Base-by-base conservation (phyloP, 2,113 vertebrate species). In the Mustela nigripes region DNA sequence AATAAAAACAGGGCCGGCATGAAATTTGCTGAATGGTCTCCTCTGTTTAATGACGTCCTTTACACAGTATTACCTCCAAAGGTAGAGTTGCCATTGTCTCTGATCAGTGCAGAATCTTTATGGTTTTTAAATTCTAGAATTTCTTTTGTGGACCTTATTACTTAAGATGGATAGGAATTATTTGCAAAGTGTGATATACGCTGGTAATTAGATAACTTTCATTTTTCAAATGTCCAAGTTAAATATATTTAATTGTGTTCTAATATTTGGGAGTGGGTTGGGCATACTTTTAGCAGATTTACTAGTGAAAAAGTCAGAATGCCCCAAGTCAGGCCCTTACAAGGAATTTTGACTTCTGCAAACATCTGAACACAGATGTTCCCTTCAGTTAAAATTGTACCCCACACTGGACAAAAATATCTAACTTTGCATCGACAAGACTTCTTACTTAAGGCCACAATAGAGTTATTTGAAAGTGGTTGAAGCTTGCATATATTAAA, bases 1-100 rank as follows among this genome's bases (percentile, higher is more conserved):
- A 89, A 84, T 97, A 36, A 76, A 97, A 97, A 97, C 83, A 89
- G 92, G 91, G 58, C 78, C 48, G 73, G 95, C 31, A 65, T 58
- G 80, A 89, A 91, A 95, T 73, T 94, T 97, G 48, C 65, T n/a
- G 58, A 36, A 58, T 58, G 58, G 42, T 91, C 50, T 93, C 11
- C 0, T 97, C 71, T 95, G 7, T 89, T 90, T 90, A 95, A 91
- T 48, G 56, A 91, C 60, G 69, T 65, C 0, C 0, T 69, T 97
- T 95, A 58, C 78, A 89, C 95, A 87, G 85, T 80, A 1, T 96
- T 67, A 89, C 56, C 58, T 97, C 1, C 4, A 33, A 97, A 85
- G 71, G 56, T 28, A n/a, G 96, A 95, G 36, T 94, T 42, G 0
- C 87, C 53, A 5, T 0, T 0, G 94, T 94, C 94, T 97, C 31